Base-by-base conservation (phyloP, 2,888 invertebrate species). In the Iphiclides podalirius region DNA sequence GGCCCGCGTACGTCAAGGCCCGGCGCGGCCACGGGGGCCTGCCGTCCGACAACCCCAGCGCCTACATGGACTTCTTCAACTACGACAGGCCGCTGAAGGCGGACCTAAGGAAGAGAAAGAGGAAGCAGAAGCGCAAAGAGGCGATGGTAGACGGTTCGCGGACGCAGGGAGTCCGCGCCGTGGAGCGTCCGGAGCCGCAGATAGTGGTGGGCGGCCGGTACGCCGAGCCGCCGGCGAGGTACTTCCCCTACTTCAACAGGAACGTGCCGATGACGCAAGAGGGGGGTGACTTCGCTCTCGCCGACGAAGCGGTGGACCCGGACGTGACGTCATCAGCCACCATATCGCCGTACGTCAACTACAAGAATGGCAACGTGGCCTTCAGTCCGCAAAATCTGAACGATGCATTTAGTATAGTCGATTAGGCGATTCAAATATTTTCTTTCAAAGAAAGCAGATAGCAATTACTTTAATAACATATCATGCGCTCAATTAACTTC, bases 351-450 rank as follows among this genome's bases (percentile, higher is more conserved):
- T 87, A 87, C 43, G 76, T 79, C 1, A 87, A 87, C 53, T 86
- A 87, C 58, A 86, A 83, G 59, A 69, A 87, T 53, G 79, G 87
- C 47, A 88, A 89, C 50, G 67, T 87, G 70, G 87, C 87, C 1
- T 88, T 86, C 39, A 87, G 83, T 57, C 86, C 87, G 8, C 88
- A 89, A 61, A 88, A 88, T 51, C 58, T 86, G n/a, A 87, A 88
- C 46, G 86, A 87, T 57, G 86, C 76, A 41, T 89, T 88, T 68
- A 83, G 86, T 70, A 78, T 82, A 76, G 66, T 79, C 9, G 72
- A 79, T 54, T 70, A 67, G 45, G 20, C 20, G 6, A 6, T 20
- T n/a, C n/a, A n/a, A n/a, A n/a, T n/a, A n/a, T n/a, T n/a, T n/a
- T n/a, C n/a, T n/a, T n/a, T n/a, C n/a, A n/a, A n/a, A n/a, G n/a